A percentile compares a stretch with the other conserved stretches of the same genome.
phyloP scores from a whole-genome alignment of 1,140 invertebrate species.

The Halesus radiatus region DNA sequence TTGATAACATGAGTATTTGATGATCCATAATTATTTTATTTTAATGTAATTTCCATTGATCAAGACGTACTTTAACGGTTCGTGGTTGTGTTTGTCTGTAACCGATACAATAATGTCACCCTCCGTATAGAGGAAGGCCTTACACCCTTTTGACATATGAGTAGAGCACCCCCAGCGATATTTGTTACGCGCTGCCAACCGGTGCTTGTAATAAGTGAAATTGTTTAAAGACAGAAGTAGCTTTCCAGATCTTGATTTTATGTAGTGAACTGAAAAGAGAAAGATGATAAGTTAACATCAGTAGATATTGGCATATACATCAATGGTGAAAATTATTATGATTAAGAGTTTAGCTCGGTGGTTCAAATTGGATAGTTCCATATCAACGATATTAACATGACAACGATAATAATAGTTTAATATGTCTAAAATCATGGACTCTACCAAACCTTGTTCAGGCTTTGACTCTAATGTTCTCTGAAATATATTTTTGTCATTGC shows the following conservation, averaged over 20 bases:
- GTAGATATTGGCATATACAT: too few species aligned
- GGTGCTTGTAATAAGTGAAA: not conserved
- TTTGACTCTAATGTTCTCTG: too few species aligned
- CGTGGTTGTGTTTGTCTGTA: not conserved
- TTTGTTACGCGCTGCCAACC: not conserved
- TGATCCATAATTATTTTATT: not conserved
- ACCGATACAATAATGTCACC: not conserved
- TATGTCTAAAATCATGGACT: too few species aligned
- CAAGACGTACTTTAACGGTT: not conserved
- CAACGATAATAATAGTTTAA: too few species aligned
- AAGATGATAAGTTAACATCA: too few species aligned
- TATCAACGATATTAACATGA: too few species aligned
- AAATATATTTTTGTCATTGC: too few species aligned
- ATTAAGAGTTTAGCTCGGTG: too few species aligned
- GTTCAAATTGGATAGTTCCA: too few species aligned
- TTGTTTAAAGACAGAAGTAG: not conserved
- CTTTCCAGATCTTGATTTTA: not conserved
- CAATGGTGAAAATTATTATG: too few species aligned
- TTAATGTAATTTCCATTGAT: not conserved
- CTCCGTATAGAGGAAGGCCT: not conserved
- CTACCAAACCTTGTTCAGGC: too few species aligned
- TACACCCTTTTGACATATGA: not conserved
- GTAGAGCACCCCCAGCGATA: not conserved
- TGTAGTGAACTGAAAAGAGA: not conserved
- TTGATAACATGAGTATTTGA: too few species aligned